These are phyloP conservation scores for Pheosia gnoma DNA, from an alignment of 2,888 invertebrate species.

Conservation along the genomic window DNA sequence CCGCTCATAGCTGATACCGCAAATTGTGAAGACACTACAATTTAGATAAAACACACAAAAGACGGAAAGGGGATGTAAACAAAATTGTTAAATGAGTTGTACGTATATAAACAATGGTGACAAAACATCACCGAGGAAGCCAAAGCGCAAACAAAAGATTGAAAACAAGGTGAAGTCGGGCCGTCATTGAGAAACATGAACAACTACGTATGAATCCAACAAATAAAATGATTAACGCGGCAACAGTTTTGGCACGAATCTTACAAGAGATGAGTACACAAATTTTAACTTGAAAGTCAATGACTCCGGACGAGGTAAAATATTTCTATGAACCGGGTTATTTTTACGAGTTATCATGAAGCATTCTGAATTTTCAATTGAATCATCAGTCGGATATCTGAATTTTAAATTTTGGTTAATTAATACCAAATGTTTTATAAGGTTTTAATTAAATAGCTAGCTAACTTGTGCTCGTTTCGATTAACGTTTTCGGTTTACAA, in stretches of 20 bases:
- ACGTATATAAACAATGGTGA: constrained; percentile 44
- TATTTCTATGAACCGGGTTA: constrained; percentile 46
- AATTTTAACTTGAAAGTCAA: constrained; percentile 62
- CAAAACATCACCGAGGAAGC: constrained; percentile 57
- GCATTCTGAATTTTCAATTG: constrained; percentile 2
- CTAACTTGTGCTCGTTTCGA: no score
- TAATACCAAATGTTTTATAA: constrained; percentile 6
- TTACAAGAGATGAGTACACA: constrained; percentile 66
- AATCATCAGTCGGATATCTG: neutral
- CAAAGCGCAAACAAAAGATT: constrained; percentile 59
- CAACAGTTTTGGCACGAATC: constrained; percentile 64
- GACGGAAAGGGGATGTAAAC: constrained; percentile 38
- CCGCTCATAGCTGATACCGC: constrained; percentile 9
- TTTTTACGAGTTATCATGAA: constrained; percentile 19
- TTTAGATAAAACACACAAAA: constrained; percentile 39
- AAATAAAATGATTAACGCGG: constrained; percentile 53
- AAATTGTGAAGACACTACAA: constrained; percentile 5
- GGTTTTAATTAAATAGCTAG: no score
- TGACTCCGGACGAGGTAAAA: constrained; percentile 62
- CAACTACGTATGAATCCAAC: constrained; percentile 39
- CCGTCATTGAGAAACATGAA: constrained; percentile 41
- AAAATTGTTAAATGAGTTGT: constrained; percentile 33
- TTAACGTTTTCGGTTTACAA: no score
- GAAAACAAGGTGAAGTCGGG: constrained; percentile 53
- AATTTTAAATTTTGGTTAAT: neutral